Evolutionary conservation across 2,797 vertebrate species (phyloP), one percentile per base, ranked within the genome.

Genomic region (Pogoniulus pusillus): DNA sequence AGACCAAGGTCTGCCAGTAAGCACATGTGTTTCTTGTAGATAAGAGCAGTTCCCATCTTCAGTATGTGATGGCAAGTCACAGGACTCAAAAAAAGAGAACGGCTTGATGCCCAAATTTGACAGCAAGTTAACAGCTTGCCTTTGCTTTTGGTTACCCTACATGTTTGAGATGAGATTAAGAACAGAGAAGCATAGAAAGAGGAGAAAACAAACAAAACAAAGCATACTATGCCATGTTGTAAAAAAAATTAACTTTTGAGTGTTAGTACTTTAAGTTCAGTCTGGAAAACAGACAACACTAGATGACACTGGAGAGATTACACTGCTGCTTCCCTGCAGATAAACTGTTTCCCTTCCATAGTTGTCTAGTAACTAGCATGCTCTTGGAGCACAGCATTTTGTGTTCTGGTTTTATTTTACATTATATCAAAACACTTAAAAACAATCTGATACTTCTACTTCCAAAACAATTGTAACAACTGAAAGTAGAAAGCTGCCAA

Each of bases 11-110:
- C 75, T 88, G 70, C 65, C 65, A 87, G 82, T 16, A 59, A 2
- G 27, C 69, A 90, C 82, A 91, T 80, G 24, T 93, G 91, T 85
- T 93, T 89, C 55, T 85, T 47, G 63, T 24, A 96, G 93, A 96
- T 96, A 96, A 95, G 92, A 89, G 47, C 11, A 58, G 63, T 65
- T 85, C 17, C 19, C 53, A 51, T 79, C 49, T 90, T 86, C 55
- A 63, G 86, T 86, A 88, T 1, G 29, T 45, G 26, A 76, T 1
- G 85, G 60, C 24, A 65, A 90, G 86, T 77, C 91, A 91, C 8
- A 45, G n/a, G 34, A 55, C 32, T 78, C 47, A 18, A 18, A 29
- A 37, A 23, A 73, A 32, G 1, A 49, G 20, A 79, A 64, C n/a
- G 82, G 26, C 14, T 71, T 57, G 76, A 92, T 69, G 49, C 11